phyloP scores from a whole-genome alignment of 2,888 invertebrate species.

The Pseudeuparius sepicola region DNA sequence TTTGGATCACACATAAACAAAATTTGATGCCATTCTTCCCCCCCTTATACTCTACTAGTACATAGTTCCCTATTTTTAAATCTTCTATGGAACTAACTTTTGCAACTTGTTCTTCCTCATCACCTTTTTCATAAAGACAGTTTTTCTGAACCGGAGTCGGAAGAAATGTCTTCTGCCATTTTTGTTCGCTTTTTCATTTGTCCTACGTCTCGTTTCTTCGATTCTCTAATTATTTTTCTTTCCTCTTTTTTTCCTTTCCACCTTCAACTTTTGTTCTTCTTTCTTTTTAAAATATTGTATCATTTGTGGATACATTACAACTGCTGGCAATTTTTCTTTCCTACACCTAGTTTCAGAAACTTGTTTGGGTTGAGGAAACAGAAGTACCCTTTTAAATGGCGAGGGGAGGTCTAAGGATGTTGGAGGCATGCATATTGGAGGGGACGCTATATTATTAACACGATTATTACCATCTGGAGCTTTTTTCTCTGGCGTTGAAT shows the following conservation, averaged over 20 bases:
- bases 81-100: not conserved
- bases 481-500: too few relatives aligned
- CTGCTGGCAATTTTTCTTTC: conserved; percentile 1
- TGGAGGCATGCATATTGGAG: too few relatives aligned
- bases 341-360: not conserved
- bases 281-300: not conserved
- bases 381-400: conserved; percentile 2
- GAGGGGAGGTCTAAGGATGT: not conserved
- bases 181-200: not conserved
- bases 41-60: conserved; percentile 1
- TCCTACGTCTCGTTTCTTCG: not conserved
- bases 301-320: conserved; percentile 1
- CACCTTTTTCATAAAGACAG: too few relatives aligned
- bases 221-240: conserved; percentile 1
- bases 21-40: not conserved
- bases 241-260: conserved; percentile 1
- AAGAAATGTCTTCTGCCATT: too few relatives aligned
- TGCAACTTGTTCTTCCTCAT: not conserved
- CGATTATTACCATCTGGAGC: too few relatives aligned
- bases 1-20: conserved; percentile 2
- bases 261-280: conserved; percentile 1
- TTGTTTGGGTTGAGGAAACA: not conserved
- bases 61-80: not conserved
- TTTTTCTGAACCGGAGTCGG: too few relatives aligned
- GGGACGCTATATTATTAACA: too few relatives aligned